Base-by-base conservation (phyloP, 2,888 invertebrate genomes). In the Lucinisca nassula region DNA sequence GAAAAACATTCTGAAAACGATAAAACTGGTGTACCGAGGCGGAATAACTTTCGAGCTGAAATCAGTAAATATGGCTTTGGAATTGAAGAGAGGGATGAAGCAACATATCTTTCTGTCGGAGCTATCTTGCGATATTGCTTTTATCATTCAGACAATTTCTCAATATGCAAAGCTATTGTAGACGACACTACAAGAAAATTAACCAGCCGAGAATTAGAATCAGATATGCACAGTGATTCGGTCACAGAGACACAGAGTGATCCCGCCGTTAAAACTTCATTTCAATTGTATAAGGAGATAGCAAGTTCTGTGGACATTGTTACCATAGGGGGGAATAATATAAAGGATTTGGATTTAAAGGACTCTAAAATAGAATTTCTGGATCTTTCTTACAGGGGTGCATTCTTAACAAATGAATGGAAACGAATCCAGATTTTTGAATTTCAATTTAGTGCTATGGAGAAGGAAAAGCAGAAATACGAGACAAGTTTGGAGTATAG, bases 371-470 rank as follows among this genome's bases (percentile, higher is more conserved):
- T 67, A 17, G 67, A 67, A 32, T 12, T 1, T 67, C 32, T 67
- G 12, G 35, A 67, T 35, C 17, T 67, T 67, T 67, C 67, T 0
- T 67, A 67, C 17, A 67, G 35, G 17, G 17, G 21, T 67, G 67
- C 67, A 35, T 67, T 67, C 35, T 35, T 67, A 32, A 4, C 21
- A 67, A 17, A 67, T 35, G 67, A 67, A 67, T 67, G 67, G 67
- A 67, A 67, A 67, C 32, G 35, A 35, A 67, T 67, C 32, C 67
- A 67, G 67, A 17, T 67, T 32, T 67, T 67, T 67, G 67, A 67
- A 35, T 67, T 67, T 35, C 67, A 67, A 24, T 67, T 12, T 17
- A 35, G 35, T 35, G 21, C 35, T 3, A 67, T 67, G 10, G 67
- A 67, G 35, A 67, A 67, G 67, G 67, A 67, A 32, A 67, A 35